Conservation (phyloP, 2,797 vertebrate genomes). For the Amphiprion clarkii region DNA sequence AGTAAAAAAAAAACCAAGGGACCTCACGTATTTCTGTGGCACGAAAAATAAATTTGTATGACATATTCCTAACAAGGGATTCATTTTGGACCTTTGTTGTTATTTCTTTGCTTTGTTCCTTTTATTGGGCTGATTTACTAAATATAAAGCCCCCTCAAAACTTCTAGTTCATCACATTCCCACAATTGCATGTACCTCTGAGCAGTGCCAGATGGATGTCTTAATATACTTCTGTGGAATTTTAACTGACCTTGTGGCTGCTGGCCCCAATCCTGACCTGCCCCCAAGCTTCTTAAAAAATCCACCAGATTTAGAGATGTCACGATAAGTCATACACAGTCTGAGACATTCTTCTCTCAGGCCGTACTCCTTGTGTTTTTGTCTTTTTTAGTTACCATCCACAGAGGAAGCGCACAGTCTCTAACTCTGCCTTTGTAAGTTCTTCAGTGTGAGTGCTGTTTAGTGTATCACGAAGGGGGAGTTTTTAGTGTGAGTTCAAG, state of each 20-base stretch:
- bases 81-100: slow-evolving; percentile 31
- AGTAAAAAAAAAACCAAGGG: slow-evolving; percentile 41
- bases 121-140: slow-evolving; percentile 31
- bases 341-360: slow-evolving; percentile 66
- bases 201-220: slow-evolving; percentile 69
- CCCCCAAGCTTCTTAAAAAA: slow-evolving; percentile 73
- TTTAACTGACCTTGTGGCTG: slow-evolving; percentile 73
- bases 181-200: slow-evolving; percentile 56
- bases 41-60: slow-evolving; percentile 70
- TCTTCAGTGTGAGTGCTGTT: slow-evolving; percentile 6
- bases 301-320: slow-evolving; percentile 72
- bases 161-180: slow-evolving; percentile 55
- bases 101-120: slow-evolving; percentile 29
- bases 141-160: slow-evolving; percentile 32
- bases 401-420: not conserved
- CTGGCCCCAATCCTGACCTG: slow-evolving; percentile 77
- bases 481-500: slow-evolving; percentile 34
- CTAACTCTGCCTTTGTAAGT: not conserved
- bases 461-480: slow-evolving; percentile 16
- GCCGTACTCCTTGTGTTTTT: slow-evolving; percentile 28
- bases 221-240: slow-evolving; percentile 70
- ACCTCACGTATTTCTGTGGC: slow-evolving; percentile 51
- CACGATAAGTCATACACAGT: slow-evolving; percentile 58
- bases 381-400: slow-evolving; percentile 23
- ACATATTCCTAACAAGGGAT: slow-evolving; percentile 50